Base-by-base conservation (phyloP, 2,797 vertebrate species). In the Phoebastria nigripes region DNA sequence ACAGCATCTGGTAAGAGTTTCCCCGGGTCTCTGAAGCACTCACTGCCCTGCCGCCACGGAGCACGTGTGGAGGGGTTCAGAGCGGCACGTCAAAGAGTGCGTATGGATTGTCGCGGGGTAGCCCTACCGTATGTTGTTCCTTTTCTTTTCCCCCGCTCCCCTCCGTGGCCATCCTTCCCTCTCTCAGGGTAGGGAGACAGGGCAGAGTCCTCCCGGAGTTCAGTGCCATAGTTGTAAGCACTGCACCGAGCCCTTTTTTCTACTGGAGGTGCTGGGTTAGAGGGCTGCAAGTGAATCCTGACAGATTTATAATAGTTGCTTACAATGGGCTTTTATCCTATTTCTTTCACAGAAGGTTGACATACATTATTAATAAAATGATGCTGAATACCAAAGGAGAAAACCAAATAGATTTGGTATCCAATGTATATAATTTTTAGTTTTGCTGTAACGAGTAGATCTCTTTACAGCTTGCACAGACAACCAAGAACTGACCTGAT, bases 1-100 rank as follows among this genome's bases (percentile, higher is more conserved):
- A 99, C 98, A 99, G 99, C 98, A 99, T 99, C 97, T 99, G 99
- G 99, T 99, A 89, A 89, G 98, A 17, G 11, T 2, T 35, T 5
- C 31, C 37, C 12, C 0, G 3, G n/a, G 16, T 35, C 31, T 15
- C 25, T 4, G 1, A 4, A 9, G 39, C 7, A 6, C 51, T n/a
- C 4, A 24, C 55, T 37, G 47, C 41, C 47, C 49, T 6, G 52
- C 21, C 2, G 6, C 22, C 12, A 5, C 5, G 6, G 8, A 2
- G n/a, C 28, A 2, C 4, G 3, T 9, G 46, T 6, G 1, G 52
- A 16, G 6, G 9, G 39, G 28, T 13, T 33, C 73, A 14, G 37
- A 12, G 22, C 8, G 5, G 33, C 47, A 2, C 4, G 1, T 15
- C 42, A 2, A 4, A 12, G 33, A 2, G 12, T 1, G 7, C 1